Percentiles rank a stretch among this genome's conserved stretches.
phyloP scores from a whole-genome alignment of 2,113 vertebrate genomes.

The Pycnonotus jocosus region DNA sequence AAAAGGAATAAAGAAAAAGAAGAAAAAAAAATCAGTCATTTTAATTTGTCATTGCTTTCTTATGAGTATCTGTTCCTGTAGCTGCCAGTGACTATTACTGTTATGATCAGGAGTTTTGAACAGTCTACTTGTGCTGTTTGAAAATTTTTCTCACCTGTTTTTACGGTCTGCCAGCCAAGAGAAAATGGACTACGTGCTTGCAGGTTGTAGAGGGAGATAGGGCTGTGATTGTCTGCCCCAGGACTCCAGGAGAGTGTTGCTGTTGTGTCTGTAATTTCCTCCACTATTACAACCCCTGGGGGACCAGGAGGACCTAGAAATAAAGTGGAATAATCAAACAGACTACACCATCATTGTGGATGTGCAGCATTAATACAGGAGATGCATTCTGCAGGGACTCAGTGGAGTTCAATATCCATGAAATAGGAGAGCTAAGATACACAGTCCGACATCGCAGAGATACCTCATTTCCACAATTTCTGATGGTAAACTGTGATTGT shows the following conservation, averaged over 20 bases:
- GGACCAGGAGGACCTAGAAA: constrained; percentile 89
- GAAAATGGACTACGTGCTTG: constrained; percentile 96
- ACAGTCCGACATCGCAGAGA: not conserved
- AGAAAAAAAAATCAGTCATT: not conserved
- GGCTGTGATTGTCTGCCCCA: constrained; percentile 94
- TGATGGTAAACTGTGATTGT: not conserved
- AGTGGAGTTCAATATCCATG: not conserved
- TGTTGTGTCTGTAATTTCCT: constrained; percentile 90
- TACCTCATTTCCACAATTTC: constrained; percentile 6
- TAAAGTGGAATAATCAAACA: constrained; percentile 29
- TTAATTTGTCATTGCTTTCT: not conserved
- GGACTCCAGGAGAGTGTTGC: constrained; percentile 94
- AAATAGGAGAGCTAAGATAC: not conserved
- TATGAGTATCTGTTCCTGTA: not conserved
- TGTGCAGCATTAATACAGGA: not conserved
- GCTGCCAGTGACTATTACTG: not conserved
- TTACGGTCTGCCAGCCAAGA: constrained; percentile 95
- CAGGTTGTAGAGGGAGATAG: constrained; percentile 88
- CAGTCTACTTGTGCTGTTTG: not conserved
- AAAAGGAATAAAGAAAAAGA: not conserved
- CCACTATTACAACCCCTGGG: constrained; percentile 95
- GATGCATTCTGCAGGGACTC: not conserved
- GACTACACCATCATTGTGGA: not conserved
- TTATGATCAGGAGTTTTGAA: not conserved
- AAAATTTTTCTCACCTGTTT: constrained; percentile 81